A percentile compares a stretch with the other conserved stretches of the same genome.
Conservation (phyloP, 2,888 invertebrate genomes). For the Sarcophaga caerulescens region DNA sequence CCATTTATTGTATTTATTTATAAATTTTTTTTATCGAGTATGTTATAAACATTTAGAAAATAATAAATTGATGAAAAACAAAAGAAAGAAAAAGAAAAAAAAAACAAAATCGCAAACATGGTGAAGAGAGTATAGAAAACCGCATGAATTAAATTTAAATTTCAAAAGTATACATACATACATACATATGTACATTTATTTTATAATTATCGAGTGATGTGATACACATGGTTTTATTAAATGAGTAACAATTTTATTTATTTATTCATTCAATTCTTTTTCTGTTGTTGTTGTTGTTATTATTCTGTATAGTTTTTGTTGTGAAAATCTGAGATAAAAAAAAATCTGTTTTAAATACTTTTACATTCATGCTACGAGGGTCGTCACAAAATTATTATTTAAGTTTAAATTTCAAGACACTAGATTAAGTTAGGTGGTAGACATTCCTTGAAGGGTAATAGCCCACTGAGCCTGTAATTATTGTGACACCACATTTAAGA, state of each 20-base stretch:
- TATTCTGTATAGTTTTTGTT: conserved; percentile 20
- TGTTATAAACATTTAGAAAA: conserved; percentile 38
- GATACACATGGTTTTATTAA: conserved; percentile 56
- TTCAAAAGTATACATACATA: conserved; percentile 14
- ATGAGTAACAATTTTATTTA: conserved; percentile 43
- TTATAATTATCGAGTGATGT: conserved; percentile 63
- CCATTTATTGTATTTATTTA: not conserved
- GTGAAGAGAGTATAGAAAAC: conserved; percentile 3
- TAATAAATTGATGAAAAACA: conserved; percentile 17
- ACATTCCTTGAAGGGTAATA: too few species aligned
- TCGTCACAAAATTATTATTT: too few species aligned
- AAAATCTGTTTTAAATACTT: conserved; percentile 47
- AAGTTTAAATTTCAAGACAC: too few species aligned
- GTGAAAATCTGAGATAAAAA: conserved; percentile 40
- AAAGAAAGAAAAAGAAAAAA: too few species aligned
- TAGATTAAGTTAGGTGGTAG: too few species aligned
- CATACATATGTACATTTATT: not conserved
- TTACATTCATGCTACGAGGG: conserved; percentile 15
- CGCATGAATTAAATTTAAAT: conserved; percentile 54
- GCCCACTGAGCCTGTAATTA: too few species aligned
- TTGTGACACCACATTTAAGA: too few species aligned
- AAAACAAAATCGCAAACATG: too few species aligned
- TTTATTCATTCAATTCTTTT: too few species aligned
- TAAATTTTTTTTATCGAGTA: conserved; percentile 6
- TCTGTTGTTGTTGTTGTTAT: not conserved